Evolutionary conservation across 1,140 invertebrate genomes (phyloP).

Genomic region (Tigriopus japonicus): DNA sequence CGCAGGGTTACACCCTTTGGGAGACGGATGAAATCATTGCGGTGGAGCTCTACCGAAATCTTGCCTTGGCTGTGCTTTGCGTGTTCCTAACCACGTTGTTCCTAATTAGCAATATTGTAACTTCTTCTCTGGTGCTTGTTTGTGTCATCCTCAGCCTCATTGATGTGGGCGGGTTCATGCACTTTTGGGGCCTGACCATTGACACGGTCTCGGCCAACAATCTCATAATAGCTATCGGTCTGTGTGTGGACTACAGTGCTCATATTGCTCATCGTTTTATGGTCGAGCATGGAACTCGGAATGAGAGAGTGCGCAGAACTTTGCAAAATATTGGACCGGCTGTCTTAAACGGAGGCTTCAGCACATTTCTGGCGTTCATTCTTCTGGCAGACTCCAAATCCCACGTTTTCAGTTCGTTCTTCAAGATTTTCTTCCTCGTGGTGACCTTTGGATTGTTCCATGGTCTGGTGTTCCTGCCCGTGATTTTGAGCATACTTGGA

Average conservation of each 20-base stretch:
- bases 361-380: constrained; percentile 51
- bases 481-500: constrained; percentile 33
- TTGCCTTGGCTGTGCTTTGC: constrained; percentile 51
- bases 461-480: constrained; percentile 34
- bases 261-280: constrained; percentile 66
- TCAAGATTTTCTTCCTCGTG: constrained; percentile 40
- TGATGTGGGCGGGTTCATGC: constrained; percentile 14
- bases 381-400: constrained; percentile 48
- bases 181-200: constrained; percentile 41
- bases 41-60: constrained; percentile 52
- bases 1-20: constrained; percentile 47
- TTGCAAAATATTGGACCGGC: constrained; percentile 54
- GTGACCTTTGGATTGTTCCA: constrained; percentile 38
- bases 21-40: constrained; percentile 52
- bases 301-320: constrained; percentile 43
- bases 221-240: constrained; percentile 56
- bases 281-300: constrained; percentile 31
- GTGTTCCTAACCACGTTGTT: constrained; percentile 59
- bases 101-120: constrained; percentile 53
- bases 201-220: constrained; percentile 65
- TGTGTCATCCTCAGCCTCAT: constrained; percentile 54
- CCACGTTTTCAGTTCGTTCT: constrained; percentile 56
- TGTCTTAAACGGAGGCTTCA: constrained; percentile 55
- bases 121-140: constrained; percentile 53
- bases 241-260: constrained; percentile 71